Evolutionary conservation across 2,888 invertebrate genomes (phyloP).

Genomic region (Drosophila recens): DNA sequence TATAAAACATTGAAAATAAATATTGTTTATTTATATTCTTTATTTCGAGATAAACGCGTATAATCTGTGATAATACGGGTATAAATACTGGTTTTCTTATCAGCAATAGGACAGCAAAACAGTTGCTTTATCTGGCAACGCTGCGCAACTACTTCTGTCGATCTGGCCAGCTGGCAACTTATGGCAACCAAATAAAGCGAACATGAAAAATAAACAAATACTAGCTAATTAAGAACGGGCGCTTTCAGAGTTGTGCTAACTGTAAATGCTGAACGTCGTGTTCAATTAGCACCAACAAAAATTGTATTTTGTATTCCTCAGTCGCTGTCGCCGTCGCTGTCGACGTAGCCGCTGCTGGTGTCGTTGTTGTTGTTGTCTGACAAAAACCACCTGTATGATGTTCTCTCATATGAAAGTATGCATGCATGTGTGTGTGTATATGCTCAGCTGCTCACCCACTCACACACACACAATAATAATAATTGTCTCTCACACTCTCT

Average conservation of each 20-base stretch:
- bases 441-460: conserved; percentile 1
- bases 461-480: background rate
- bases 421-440: background rate
- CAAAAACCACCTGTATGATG: conserved; percentile 59
- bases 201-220: conserved; percentile 21
- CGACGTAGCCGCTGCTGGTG: background rate
- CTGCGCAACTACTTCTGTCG: background rate
- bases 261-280: conserved; percentile 53
- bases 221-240: conserved; percentile 23
- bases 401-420: background rate
- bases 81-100: background rate
- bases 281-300: conserved; percentile 64
- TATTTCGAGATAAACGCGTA: too few species aligned
- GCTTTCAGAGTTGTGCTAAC: conserved; percentile 46
- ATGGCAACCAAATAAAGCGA: conserved; percentile 9
- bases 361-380: background rate
- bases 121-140: background rate
- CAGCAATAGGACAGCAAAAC: background rate
- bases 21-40: too few species aligned
- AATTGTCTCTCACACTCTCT: conserved; percentile 28
- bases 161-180: background rate
- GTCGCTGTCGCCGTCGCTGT: background rate
- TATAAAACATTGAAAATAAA: too few species aligned
- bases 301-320: conserved; percentile 6
- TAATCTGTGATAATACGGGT: too few species aligned